phyloP scores from a whole-genome alignment of 2,113 vertebrate genomes.

The Gallinago jamesoni region DNA sequence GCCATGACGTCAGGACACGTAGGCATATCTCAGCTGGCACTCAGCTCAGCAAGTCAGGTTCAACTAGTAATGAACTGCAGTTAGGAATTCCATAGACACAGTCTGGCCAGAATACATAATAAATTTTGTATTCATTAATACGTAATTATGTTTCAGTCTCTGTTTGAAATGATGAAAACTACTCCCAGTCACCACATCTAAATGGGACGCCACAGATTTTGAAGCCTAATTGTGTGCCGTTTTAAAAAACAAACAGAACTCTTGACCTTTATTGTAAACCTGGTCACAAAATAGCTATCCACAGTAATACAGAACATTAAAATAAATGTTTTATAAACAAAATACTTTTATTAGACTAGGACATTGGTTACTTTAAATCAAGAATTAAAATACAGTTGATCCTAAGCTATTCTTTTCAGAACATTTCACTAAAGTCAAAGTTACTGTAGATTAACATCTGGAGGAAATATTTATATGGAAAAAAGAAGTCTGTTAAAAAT shows the following conservation, averaged over 20 bases:
- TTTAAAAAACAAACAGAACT: background rate
- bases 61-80: background rate
- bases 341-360: constrained; percentile 39
- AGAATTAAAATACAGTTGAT: background rate
- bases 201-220: background rate
- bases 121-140: background rate
- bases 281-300: background rate
- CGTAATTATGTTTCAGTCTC: background rate
- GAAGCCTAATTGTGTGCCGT: background rate
- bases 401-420: background rate
- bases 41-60: background rate
- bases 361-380: background rate
- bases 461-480: background rate
- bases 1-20: fast-evolving
- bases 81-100: background rate
- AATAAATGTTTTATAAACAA: constrained; percentile 1
- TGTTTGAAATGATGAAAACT: background rate
- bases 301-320: background rate
- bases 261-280: background rate
- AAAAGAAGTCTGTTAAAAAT: background rate
- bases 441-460: background rate
- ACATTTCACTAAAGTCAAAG: background rate
- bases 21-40: background rate
- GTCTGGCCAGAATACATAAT: background rate
- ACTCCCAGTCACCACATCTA: background rate